Conservation (phyloP, 1,140 invertebrate species). For the Oscheius sp. region DNA sequence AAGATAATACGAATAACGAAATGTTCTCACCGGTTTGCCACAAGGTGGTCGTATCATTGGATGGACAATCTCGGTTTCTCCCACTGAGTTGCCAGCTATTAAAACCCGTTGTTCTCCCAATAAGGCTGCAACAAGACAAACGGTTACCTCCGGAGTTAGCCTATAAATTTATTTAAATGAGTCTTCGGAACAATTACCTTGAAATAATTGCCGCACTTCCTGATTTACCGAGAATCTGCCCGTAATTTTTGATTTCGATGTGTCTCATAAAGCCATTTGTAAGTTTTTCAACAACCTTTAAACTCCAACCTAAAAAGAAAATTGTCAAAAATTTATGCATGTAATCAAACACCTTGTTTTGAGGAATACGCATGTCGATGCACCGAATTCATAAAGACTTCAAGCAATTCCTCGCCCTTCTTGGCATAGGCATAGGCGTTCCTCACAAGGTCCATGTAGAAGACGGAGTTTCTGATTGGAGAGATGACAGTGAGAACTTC, state of each 20-base stretch:
- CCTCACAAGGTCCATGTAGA: constrained; percentile 3
- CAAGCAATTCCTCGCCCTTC: not conserved
- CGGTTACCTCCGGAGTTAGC: constrained; percentile 5
- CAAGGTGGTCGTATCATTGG: not conserved
- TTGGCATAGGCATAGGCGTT: not conserved
- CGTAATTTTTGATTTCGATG: constrained; percentile 6
- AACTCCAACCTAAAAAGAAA: not conserved
- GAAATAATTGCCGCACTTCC: constrained; percentile 2
- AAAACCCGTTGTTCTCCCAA: constrained; percentile 17
- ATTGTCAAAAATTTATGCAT: not conserved
- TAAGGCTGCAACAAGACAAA: constrained; percentile 7
- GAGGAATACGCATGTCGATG: not conserved
- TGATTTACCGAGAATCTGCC: not conserved
- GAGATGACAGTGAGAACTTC: not conserved
- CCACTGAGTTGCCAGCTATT: constrained; percentile 13
- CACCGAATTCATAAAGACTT: constrained; percentile 3
- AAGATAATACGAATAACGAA: not conserved
- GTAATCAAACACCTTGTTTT: not conserved
- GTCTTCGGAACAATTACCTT: not conserved
- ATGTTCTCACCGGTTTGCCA: not conserved
- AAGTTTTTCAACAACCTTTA: constrained; percentile 1
- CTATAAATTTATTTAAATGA: not conserved
- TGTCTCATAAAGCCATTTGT: constrained; percentile 2
- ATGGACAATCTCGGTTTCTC: not conserved
- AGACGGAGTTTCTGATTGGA: constrained; percentile 1